phyloP scores from a whole-genome alignment of 2,797 vertebrate species.

The Phaenicophaeus curvirostris region DNA sequence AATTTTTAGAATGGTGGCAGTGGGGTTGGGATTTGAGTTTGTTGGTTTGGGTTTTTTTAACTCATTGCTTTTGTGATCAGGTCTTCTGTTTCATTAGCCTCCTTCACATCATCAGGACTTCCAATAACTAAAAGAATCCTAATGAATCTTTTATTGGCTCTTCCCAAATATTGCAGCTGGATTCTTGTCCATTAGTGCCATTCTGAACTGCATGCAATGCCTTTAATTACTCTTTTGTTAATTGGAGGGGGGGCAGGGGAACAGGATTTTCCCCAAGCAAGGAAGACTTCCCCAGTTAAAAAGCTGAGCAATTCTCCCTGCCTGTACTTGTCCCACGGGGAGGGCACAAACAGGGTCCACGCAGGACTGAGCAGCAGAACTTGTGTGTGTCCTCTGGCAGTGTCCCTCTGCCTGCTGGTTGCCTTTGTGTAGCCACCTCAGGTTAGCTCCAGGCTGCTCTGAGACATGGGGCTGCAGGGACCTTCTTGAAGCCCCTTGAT shows the following conservation, averaged over 20 bases:
- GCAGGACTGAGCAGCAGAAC: background rate
- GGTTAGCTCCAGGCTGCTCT: background rate
- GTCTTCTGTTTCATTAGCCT: conserved; percentile 44
- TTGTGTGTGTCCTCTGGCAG: background rate
- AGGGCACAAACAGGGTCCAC: background rate
- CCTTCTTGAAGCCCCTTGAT: background rate
- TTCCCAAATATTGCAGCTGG: conserved; percentile 18
- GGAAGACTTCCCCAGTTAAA: background rate
- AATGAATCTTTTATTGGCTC: conserved; percentile 44
- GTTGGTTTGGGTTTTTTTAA: conserved; percentile 28
- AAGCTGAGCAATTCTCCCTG: background rate
- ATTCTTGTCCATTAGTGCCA: conserved; percentile 19
- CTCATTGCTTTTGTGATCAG: background rate
- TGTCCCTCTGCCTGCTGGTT: background rate
- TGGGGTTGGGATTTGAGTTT: background rate
- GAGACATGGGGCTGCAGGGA: background rate
- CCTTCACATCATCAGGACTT: background rate
- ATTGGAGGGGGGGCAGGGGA: background rate
- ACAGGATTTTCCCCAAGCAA: background rate
- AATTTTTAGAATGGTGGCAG: conserved; percentile 36
- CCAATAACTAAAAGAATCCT: conserved; percentile 22
- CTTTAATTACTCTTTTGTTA: conserved; percentile 16
- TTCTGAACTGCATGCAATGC: background rate
- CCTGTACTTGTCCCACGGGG: fast-evolving
- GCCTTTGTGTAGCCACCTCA: background rate